phyloP scores from a whole-genome alignment of 2,797 vertebrate species.

The Paratrypauchen microcephalus region DNA sequence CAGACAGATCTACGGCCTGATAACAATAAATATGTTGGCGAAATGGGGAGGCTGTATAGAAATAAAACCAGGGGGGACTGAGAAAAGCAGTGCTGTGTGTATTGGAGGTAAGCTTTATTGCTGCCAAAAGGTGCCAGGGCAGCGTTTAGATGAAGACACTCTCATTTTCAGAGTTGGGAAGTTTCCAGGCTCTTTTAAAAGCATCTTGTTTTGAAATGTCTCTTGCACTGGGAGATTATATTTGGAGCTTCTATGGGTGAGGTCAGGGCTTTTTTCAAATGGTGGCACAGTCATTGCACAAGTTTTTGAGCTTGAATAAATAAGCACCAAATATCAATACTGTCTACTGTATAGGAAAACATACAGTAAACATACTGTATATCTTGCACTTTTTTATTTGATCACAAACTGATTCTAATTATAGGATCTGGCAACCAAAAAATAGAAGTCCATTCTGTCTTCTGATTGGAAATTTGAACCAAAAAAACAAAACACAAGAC shows the following conservation, averaged over 20 bases:
- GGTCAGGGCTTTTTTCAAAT: not conserved
- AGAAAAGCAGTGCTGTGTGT: constrained; percentile 31
- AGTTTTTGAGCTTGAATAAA: not conserved
- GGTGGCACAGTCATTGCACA: not conserved
- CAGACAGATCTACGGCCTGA: constrained; percentile 31
- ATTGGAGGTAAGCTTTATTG: constrained; percentile 46
- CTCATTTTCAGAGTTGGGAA: constrained; percentile 39
- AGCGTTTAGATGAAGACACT: constrained; percentile 40
- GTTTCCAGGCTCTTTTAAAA: constrained; percentile 43
- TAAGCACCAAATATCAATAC: not conserved
- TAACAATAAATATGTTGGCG: constrained; percentile 39
- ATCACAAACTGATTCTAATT: too few relatives aligned
- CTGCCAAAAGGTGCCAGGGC: constrained; percentile 37
- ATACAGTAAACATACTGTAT: too few relatives aligned
- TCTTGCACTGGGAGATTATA: constrained; percentile 27
- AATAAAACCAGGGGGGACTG: constrained; percentile 11
- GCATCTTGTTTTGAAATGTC: constrained; percentile 27
- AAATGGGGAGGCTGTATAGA: constrained; percentile 33
- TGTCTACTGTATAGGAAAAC: too few relatives aligned
- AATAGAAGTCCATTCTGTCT: too few relatives aligned
- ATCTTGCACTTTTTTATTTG: too few relatives aligned
- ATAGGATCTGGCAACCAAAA: not conserved
- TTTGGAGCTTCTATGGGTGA: constrained; percentile 25
- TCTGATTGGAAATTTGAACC: too few relatives aligned
- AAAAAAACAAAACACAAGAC: too few relatives aligned